Conservation (phyloP, 2,888 invertebrate species). For the Hoplodrina blanda region DNA sequence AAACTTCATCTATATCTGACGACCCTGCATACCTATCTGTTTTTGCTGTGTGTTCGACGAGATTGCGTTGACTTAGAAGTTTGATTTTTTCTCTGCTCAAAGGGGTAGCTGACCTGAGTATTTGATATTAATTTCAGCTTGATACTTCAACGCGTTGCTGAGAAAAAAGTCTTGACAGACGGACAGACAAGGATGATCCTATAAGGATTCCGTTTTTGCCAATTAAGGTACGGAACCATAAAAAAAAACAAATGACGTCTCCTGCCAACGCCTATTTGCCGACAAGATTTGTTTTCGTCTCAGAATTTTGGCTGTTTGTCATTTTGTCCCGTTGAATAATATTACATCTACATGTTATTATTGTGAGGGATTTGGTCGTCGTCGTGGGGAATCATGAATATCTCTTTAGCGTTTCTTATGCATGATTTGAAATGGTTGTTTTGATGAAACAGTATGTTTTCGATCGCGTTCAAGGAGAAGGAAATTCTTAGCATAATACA, state of each 20-base stretch:
- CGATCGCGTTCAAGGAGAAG: not conserved
- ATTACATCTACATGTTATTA: slow-evolving; percentile 73
- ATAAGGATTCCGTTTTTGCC: too few species aligned
- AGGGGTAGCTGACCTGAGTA: too few species aligned
- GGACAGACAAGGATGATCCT: too few species aligned
- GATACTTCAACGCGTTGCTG: too few species aligned
- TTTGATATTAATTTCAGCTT: too few species aligned
- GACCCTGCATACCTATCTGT: too few species aligned
- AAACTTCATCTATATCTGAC: too few species aligned
- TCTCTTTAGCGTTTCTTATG: slow-evolving; percentile 38
- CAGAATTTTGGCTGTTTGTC: slow-evolving; percentile 74
- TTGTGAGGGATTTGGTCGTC: slow-evolving; percentile 48
- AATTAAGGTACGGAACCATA: too few species aligned
- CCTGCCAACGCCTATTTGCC: slow-evolving; percentile 75
- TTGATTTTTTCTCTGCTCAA: too few species aligned
- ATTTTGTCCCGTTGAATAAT: slow-evolving; percentile 72
- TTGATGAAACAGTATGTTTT: slow-evolving; percentile 35
- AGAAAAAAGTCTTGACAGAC: too few species aligned
- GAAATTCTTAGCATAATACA: slow-evolving; percentile 21
- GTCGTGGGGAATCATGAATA: slow-evolving; percentile 48
- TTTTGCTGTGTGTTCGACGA: too few species aligned
- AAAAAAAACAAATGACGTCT: slow-evolving; percentile 70
- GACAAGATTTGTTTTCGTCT: slow-evolving; percentile 83
- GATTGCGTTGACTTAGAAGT: too few species aligned
- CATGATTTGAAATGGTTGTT: slow-evolving; percentile 31